These are phyloP conservation scores for Trinorchestia longiramus DNA, from an alignment of 1,140 invertebrate genomes.

Conservation along the genomic window DNA sequence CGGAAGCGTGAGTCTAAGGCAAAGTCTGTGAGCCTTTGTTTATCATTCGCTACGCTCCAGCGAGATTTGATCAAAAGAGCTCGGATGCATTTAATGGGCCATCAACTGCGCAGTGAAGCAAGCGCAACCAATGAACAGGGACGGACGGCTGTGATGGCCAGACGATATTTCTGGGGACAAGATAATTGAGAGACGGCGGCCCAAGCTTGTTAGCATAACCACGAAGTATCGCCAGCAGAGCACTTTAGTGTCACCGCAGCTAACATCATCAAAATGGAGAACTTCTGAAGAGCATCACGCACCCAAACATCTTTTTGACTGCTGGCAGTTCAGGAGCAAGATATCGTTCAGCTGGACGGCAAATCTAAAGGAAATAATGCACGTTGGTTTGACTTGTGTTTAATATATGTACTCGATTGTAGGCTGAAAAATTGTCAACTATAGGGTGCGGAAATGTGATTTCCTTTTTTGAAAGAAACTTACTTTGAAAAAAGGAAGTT, in stretches of 20 bases:
- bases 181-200: background rate
- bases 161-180: background rate
- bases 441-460: too few species aligned
- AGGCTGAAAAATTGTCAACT: background rate
- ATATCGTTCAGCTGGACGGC: background rate
- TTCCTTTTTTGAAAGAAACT: too few species aligned
- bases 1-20: background rate
- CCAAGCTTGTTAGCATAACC: background rate
- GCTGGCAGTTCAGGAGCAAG: background rate
- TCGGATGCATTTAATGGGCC: background rate
- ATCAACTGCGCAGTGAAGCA: background rate
- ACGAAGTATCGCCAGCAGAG: background rate
- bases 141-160: background rate
- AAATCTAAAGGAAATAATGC: background rate
- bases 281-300: background rate
- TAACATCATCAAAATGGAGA: background rate
- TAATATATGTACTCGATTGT: background rate
- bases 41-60: background rate
- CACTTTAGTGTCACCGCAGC: background rate
- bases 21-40: background rate
- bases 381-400: background rate
- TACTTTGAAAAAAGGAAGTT: too few species aligned
- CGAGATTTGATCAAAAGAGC: background rate
- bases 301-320: background rate
- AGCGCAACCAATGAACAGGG: background rate